Percentiles rank a stretch among this genome's conserved stretches.
Evolutionary conservation across 2,888 invertebrate genomes (phyloP).

Genomic region (Ceraclea dissimilis): DNA sequence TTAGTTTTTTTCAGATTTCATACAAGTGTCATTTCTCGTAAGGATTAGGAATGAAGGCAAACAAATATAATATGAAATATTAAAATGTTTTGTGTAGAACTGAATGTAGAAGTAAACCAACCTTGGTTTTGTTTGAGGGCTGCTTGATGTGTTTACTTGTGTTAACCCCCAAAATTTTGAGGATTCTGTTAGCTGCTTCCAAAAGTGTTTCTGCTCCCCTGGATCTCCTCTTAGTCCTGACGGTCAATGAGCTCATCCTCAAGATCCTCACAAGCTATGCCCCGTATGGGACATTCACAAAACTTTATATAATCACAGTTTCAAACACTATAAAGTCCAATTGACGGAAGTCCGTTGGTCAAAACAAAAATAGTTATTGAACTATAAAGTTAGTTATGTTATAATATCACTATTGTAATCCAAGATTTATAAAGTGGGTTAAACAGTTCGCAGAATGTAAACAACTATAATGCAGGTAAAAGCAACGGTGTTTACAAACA

Average conservation of each 20-base stretch:
- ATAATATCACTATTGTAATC: slow-evolving; percentile 6
- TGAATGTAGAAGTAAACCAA: too few species aligned
- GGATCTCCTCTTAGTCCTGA: slow-evolving; percentile 49
- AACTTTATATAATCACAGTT: slow-evolving; percentile 2
- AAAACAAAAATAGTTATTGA: background rate
- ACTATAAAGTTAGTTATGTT: too few species aligned
- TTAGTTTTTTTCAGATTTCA: background rate
- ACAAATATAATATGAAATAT: too few species aligned
- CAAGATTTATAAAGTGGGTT: slow-evolving; percentile 18
- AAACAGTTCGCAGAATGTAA: slow-evolving; percentile 12
- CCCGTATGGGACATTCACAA: slow-evolving; percentile 20
- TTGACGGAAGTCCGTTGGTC: background rate
- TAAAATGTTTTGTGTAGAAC: too few species aligned
- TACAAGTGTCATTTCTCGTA: background rate
- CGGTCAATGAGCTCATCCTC: slow-evolving; percentile 51
- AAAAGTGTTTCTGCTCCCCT: slow-evolving; percentile 49
- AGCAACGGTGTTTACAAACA: slow-evolving; percentile 24
- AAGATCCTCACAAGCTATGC: slow-evolving; percentile 14
- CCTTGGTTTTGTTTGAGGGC: slow-evolving; percentile 33
- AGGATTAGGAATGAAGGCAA: too few species aligned
- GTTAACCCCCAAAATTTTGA: slow-evolving; percentile 47
- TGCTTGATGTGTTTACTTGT: slow-evolving; percentile 50
- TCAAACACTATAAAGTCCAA: slow-evolving; percentile 1
- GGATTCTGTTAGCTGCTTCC: slow-evolving; percentile 49
- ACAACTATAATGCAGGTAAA: slow-evolving; percentile 20